Evolutionary conservation across 1,140 invertebrate species (phyloP).

Genomic region (Drosophila ironensis): DNA sequence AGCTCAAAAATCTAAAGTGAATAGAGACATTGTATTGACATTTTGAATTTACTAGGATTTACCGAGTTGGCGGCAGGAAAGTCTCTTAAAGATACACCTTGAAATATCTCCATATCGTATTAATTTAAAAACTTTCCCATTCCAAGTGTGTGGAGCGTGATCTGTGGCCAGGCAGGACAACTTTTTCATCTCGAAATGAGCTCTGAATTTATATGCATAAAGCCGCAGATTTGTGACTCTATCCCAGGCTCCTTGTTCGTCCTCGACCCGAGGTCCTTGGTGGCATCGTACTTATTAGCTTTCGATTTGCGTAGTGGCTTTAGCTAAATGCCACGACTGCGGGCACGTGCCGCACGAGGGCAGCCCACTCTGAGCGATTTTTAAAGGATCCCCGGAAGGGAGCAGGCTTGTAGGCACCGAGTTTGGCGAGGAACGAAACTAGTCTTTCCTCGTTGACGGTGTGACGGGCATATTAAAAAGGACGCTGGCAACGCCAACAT

Average conservation of each 20-base stretch:
- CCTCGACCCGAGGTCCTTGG: background rate
- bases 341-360: conserved; percentile 64
- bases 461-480: conserved; percentile 79
- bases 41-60: background rate
- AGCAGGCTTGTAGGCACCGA: background rate
- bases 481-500: conserved; percentile 57
- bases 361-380: conserved; percentile 49
- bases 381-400: conserved; percentile 37
- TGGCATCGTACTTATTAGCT: conserved; percentile 54
- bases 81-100: too few species aligned
- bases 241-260: conserved; percentile 15
- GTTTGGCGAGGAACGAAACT: conserved; percentile 38
- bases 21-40: background rate
- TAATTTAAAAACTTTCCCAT: too few species aligned
- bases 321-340: conserved; percentile 58
- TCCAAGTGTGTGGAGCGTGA: background rate
- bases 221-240: conserved; percentile 15
- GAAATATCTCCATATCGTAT: too few species aligned
- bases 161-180: background rate
- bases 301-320: conserved; percentile 76
- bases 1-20: background rate
- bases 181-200: conserved; percentile 1
- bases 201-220: conserved; percentile 40
- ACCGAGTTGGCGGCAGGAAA: too few species aligned
- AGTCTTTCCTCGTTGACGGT: conserved; percentile 58